phyloP scores from a whole-genome alignment of 2,888 invertebrate genomes.

The Clepsis dumicolana region DNA sequence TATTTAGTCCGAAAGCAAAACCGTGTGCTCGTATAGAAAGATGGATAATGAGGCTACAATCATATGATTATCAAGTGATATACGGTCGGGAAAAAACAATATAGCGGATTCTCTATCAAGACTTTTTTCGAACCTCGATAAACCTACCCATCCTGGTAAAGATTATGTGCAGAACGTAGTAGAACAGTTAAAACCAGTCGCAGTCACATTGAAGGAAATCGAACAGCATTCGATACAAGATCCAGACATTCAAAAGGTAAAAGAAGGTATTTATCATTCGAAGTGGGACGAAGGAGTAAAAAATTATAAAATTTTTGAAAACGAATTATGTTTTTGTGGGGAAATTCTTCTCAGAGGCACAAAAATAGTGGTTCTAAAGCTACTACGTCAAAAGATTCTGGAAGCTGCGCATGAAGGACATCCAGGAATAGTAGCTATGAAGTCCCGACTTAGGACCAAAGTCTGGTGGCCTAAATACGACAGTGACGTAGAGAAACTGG shows the following conservation, averaged over 20 bases:
- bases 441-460: conserved; percentile 56
- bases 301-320: conserved; percentile 51
- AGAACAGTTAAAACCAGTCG: too few relatives aligned
- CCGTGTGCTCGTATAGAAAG: not conserved
- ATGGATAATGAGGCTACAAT: not conserved
- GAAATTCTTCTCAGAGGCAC: conserved; percentile 48
- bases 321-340: conserved; percentile 54
- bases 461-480: conserved; percentile 63
- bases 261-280: too few relatives aligned
- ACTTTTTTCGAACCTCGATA: too few relatives aligned
- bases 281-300: too few relatives aligned
- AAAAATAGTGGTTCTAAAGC: conserved; percentile 46
- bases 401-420: conserved; percentile 55
- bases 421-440: conserved; percentile 60
- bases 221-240: too few relatives aligned
- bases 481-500: conserved; percentile 48
- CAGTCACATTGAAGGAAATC: too few relatives aligned
- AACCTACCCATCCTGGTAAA: too few relatives aligned
- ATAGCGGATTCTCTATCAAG: too few relatives aligned
- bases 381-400: conserved; percentile 42
- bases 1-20: not conserved
- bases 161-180: too few relatives aligned
- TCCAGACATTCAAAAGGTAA: too few relatives aligned
- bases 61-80: not conserved
- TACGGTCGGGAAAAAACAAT: too few relatives aligned